These are phyloP conservation scores for Phallusia fumigata DNA, from an alignment of 23 tunicate species.

Conservation along the genomic window DNA sequence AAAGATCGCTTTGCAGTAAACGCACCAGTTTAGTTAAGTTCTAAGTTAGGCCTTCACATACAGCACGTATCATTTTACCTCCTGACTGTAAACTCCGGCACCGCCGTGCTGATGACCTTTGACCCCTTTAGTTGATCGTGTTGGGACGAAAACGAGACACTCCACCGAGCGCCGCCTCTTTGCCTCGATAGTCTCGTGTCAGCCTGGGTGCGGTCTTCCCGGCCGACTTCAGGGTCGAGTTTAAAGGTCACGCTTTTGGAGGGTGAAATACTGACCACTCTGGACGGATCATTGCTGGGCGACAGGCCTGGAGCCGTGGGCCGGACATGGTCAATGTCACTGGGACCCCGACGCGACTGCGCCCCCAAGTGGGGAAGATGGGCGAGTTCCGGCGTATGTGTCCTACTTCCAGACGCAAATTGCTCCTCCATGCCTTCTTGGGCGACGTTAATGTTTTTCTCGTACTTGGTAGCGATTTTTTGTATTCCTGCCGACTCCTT, in stretches of 20 bases:
- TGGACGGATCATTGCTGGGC: neutral
- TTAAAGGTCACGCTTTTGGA: slow-evolving; percentile 61
- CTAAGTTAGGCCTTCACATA: neutral
- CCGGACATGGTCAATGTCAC: neutral
- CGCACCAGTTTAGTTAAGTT: no score
- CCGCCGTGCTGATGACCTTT: neutral
- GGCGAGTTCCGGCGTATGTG: slow-evolving; percentile 7
- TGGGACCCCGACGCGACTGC: neutral
- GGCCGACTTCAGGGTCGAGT: slow-evolving; percentile 49
- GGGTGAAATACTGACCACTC: slow-evolving; percentile 17
- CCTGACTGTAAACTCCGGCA: neutral
- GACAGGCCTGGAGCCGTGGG: neutral
- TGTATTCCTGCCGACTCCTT: neutral
- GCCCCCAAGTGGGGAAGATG: slow-evolving; percentile 17
- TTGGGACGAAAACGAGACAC: slow-evolving; percentile 46
- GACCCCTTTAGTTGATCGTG: slow-evolving; percentile 7
- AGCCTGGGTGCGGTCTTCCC: neutral
- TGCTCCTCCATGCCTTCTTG: neutral
- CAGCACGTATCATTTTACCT: neutral
- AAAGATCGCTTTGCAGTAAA: no score
- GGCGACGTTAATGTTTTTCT: neutral
- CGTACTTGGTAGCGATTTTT: slow-evolving; percentile 9
- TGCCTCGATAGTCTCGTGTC: neutral
- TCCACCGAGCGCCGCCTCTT: slow-evolving; percentile 55
- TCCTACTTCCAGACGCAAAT: neutral